Percentiles rank a stretch among this genome's conserved stretches.
Evolutionary conservation across 2,888 invertebrate species (phyloP).

Genomic region (Sinodicranocentrus sp.): DNA sequence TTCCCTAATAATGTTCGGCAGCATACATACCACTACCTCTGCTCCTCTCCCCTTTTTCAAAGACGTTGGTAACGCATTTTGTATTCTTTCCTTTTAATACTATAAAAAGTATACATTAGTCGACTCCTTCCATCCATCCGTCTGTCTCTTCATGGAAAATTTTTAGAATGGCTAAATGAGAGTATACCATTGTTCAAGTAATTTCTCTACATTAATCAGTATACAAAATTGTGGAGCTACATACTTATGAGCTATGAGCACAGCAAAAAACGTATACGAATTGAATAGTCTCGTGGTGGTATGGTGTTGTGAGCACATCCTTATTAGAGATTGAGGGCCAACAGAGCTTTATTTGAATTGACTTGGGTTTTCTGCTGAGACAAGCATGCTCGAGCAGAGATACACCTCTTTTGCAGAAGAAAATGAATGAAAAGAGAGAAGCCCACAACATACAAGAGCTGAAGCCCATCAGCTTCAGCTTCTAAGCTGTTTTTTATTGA

Average conservation of each 20-base stretch:
- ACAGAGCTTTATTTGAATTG: constrained; percentile 22
- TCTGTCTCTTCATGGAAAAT: no score
- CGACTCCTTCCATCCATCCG: background rate
- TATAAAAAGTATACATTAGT: background rate
- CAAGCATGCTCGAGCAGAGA: background rate
- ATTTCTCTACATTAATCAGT: no score
- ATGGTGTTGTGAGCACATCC: background rate
- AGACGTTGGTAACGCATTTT: background rate
- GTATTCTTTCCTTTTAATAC: no score
- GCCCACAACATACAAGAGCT: background rate
- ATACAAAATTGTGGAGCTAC: no score
- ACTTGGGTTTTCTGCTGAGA: constrained; percentile 20
- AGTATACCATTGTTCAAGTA: no score
- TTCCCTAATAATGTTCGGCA: constrained; percentile 4
- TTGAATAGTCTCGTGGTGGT: background rate
- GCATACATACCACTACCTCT: no score
- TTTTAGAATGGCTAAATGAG: constrained; percentile 4
- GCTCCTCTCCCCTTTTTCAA: background rate
- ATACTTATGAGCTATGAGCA: background rate
- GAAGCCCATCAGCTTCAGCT: background rate
- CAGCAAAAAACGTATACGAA: background rate
- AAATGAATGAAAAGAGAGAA: background rate
- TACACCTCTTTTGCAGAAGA: background rate
- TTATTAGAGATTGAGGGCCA: constrained; percentile 4
- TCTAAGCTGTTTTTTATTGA: background rate